These are phyloP conservation scores for Halcyon malimbica DNA, from an alignment of 2,113 vertebrate genomes.

Conservation along the genomic window DNA sequence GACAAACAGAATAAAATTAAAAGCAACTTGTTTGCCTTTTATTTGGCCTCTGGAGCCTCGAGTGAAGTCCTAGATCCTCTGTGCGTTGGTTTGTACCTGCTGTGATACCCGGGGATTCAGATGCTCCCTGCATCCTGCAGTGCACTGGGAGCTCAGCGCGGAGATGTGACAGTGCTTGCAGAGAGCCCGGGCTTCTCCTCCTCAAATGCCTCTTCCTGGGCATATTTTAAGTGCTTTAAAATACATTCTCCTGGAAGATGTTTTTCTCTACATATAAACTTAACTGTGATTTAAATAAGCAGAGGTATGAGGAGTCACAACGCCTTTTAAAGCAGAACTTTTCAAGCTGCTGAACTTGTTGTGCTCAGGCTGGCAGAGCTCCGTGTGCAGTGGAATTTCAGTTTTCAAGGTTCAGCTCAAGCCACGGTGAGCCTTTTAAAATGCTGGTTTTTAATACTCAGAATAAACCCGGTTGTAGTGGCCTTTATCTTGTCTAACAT, in stretches of 20 bases:
- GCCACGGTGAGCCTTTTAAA: not conserved
- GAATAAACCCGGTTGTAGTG: not conserved
- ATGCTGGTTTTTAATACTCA: not conserved
- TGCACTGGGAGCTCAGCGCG: not conserved
- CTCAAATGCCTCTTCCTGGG: not conserved
- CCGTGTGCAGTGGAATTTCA: not conserved
- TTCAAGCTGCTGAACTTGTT: not conserved
- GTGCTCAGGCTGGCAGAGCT: not conserved
- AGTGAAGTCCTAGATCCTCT: not conserved
- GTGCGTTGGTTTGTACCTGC: not conserved
- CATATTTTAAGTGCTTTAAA: not conserved
- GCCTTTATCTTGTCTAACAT: not conserved
- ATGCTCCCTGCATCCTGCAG: not conserved
- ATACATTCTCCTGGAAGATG: not conserved
- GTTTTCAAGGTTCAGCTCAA: not conserved
- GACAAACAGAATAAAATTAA: not conserved
- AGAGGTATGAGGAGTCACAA: not conserved
- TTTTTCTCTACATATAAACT: not conserved
- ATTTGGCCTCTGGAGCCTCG: not conserved
- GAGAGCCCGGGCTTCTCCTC: not conserved
- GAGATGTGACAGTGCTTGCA: not conserved
- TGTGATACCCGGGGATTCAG: not conserved
- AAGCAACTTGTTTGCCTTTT: not conserved
- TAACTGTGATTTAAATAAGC: not conserved
- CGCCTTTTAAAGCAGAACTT: not conserved